phyloP scores from a whole-genome alignment of 2,888 invertebrate species.

The Drosophila niveifrons region DNA sequence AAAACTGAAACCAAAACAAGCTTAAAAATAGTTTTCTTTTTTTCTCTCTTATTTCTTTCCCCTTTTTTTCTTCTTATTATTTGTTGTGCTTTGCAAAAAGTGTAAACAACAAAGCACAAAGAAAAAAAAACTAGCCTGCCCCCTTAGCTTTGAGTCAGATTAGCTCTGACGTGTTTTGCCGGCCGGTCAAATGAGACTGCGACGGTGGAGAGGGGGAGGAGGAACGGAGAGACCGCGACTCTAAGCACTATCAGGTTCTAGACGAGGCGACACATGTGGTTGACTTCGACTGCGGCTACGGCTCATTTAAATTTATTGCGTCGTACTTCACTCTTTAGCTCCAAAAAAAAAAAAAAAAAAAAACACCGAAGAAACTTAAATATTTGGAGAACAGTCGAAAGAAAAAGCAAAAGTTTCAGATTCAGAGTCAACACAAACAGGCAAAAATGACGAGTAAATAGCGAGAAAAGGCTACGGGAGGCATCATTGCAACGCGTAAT shows the following conservation, averaged over 20 bases:
- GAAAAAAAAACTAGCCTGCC: conserved; percentile 20
- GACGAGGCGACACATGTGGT: conserved; percentile 9
- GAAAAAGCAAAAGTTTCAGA: conserved; percentile 29
- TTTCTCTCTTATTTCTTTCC: conserved; percentile 1
- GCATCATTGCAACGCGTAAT: conserved; percentile 23
- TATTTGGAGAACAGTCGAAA: conserved; percentile 38
- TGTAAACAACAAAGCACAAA: conserved; percentile 27
- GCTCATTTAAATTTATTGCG: conserved; percentile 59
- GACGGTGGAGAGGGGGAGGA: background rate
- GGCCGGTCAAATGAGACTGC: conserved; percentile 45
- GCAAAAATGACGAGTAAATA: conserved; percentile 27
- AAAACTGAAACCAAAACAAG: conserved; percentile 53
- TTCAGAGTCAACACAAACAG: conserved; percentile 11
- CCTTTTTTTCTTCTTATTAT: background rate
- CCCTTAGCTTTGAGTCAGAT: conserved; percentile 27
- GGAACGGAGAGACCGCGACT: conserved; percentile 1
- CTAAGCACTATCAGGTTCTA: conserved; percentile 44
- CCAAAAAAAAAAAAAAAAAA: too few relatives aligned
- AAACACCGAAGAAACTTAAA: conserved; percentile 28
- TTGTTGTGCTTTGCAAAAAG: conserved; percentile 21
- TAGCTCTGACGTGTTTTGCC: conserved; percentile 54
- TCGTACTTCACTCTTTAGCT: conserved; percentile 44
- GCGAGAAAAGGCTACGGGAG: conserved; percentile 9
- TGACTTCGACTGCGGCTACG: background rate
- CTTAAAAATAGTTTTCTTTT: conserved; percentile 42